Evolutionary conservation across 1,140 invertebrate species (phyloP).

Genomic region (Micrasema minimum): DNA sequence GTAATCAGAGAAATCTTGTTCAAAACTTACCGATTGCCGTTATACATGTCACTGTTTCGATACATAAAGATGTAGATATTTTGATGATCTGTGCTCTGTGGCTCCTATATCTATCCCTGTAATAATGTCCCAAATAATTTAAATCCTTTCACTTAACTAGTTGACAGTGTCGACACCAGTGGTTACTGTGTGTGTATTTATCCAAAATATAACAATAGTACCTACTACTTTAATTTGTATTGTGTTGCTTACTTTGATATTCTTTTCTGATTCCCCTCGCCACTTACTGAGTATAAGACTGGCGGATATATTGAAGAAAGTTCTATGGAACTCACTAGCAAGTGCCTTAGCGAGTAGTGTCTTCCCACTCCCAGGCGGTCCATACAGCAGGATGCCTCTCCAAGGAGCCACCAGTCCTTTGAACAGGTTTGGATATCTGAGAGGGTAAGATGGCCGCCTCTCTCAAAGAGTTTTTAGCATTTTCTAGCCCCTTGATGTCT

Average conservation of each 20-base stretch:
- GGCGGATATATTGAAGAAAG: conserved; percentile 92
- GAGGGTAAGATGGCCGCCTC: conserved; percentile 88
- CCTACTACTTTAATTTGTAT: no score
- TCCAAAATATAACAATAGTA: no score
- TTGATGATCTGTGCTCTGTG: no score
- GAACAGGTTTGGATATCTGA: conserved; percentile 88
- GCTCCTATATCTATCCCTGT: no score
- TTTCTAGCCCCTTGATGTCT: conserved; percentile 80
- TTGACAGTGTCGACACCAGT: no score
- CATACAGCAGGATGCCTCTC: conserved; percentile 87
- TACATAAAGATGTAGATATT: no score
- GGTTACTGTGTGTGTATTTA: no score
- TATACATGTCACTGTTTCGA: no score
- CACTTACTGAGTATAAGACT: conserved; percentile 92
- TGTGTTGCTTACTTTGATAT: conserved; percentile 78
- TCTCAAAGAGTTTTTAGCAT: conserved; percentile 86
- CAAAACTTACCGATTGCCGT: no score
- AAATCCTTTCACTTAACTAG: no score
- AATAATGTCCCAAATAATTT: no score
- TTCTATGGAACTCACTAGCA: conserved; percentile 82
- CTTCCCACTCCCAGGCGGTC: conserved; percentile 88
- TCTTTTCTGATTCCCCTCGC: conserved; percentile 95
- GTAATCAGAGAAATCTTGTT: no score
- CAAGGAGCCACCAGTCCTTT: conserved; percentile 82
- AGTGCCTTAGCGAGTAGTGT: conserved; percentile 90